These are phyloP conservation scores for Phrynocephalus versicolor DNA, from an alignment of 2,113 vertebrate species.

Conservation along the genomic window DNA sequence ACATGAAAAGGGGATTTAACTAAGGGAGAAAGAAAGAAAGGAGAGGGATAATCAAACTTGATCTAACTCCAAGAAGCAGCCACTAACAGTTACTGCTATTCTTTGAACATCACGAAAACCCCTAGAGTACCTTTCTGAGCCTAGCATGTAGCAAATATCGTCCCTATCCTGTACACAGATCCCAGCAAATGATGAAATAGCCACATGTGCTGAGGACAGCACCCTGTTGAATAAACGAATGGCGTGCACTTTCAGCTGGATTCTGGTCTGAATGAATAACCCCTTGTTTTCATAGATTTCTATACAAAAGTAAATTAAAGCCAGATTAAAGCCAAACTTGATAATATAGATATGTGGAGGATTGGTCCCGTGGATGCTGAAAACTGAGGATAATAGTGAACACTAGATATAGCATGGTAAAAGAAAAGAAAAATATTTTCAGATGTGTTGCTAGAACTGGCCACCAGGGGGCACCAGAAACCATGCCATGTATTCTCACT, in stretches of 20 bases:
- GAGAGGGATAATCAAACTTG: neutral
- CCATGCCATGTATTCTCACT: too few relatives aligned
- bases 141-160: too few relatives aligned
- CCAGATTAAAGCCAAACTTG: too few relatives aligned
- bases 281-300: neutral
- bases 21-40: neutral
- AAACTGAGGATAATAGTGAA: too few relatives aligned
- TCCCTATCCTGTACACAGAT: neutral
- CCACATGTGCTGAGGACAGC: neutral
- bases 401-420: too few relatives aligned
- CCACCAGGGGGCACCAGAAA: too few relatives aligned
- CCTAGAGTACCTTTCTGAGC: neutral
- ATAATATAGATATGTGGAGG: too few relatives aligned
- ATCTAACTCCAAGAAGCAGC: neutral
- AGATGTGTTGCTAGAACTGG: too few relatives aligned
- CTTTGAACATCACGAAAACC: neutral
- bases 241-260: too few relatives aligned
- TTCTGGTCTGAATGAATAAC: neutral
- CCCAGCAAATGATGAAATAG: neutral
- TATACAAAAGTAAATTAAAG: neutral
- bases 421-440: too few relatives aligned
- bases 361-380: too few relatives aligned
- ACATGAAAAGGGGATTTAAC: neutral
- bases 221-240: neutral
- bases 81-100: neutral